These are phyloP conservation scores for Ibidorhyncha struthersii DNA, from an alignment of 2,113 vertebrate genomes.

Conservation along the genomic window DNA sequence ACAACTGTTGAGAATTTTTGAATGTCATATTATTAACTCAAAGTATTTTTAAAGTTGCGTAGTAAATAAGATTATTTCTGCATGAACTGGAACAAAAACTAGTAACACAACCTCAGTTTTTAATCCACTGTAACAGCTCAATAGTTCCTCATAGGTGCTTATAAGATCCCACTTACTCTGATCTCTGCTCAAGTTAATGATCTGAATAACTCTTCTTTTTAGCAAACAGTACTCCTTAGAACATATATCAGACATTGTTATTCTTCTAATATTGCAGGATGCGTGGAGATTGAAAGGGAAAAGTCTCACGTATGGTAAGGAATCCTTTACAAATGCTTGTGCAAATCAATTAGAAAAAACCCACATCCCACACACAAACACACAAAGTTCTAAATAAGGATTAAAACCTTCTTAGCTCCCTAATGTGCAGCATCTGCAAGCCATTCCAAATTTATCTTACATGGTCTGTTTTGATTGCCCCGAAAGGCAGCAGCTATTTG, in stretches of 20 bases:
- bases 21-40: not conserved
- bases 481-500: not conserved
- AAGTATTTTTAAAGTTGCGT: not conserved
- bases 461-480: not conserved
- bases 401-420: not conserved
- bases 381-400: not conserved
- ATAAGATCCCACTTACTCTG: not conserved
- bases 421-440: not conserved
- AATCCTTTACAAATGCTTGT: not conserved
- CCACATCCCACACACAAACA: fast-evolving
- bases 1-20: not conserved
- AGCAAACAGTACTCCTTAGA: not conserved
- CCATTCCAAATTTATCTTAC: not conserved
- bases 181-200: not conserved
- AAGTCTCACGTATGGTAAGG: not conserved
- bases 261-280: not conserved
- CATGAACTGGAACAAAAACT: not conserved
- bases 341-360: not conserved
- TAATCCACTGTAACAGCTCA: not conserved
- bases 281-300: not conserved
- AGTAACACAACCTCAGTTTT: not conserved
- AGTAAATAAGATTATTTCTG: not conserved
- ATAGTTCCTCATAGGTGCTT: not conserved
- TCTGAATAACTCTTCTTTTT: not conserved
- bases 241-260: not conserved